Evolutionary conservation across 2,113 vertebrate species (phyloP), one percentile per base, ranked within the genome.

Genomic region (Sylvilagus bachmani): DNA sequence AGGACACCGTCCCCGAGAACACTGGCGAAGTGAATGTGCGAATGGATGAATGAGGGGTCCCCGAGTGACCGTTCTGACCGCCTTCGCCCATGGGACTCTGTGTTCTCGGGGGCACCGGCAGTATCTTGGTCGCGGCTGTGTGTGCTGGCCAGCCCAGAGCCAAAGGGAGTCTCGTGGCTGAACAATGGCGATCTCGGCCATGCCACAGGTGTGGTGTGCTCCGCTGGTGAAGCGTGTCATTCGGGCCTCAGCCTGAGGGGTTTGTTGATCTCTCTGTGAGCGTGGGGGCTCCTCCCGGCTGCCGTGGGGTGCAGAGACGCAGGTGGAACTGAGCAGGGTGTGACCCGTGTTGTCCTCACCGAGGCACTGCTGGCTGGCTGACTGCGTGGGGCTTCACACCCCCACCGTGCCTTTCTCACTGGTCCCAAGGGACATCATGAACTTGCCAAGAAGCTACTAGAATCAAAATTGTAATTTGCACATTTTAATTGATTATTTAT

Each of bases 381-480:
- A 44, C 44, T 44, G 44, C 6, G 44, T 7, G 6, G 44, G 44
- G 44, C 44, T 7, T 44, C 44, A 44, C 44, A 1, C 44, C 7
- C 51, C 78, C 7, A 19, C 25, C 24, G 7, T 9, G 3, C 51
- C 83, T 82, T 86, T 84, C 62, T 85, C 55, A 31, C 49, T 44
- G 44, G 64, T 79, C 78, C 51, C 69, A 31, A 33, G 51, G 64
- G 79, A n/a, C 88, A 10, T 31, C 27, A 1, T 21, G 53, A 61
- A 55, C 83, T 82, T 92, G 69, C 69, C 61, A 36, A 61, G 83
- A 85, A 22, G 10, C 69, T 77, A 38, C 31, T 92, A 84, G 22
- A 86, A 75, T 86, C 77, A 77, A 44, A 95, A 44, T 73, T 90
- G 51, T 79, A 93, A 79, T 90, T 93, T 58, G 82, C 29, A 1